These are phyloP conservation scores for Schizothorax lantsangensis DNA, from an alignment of 2,797 vertebrate genomes.

Conservation along the genomic window DNA sequence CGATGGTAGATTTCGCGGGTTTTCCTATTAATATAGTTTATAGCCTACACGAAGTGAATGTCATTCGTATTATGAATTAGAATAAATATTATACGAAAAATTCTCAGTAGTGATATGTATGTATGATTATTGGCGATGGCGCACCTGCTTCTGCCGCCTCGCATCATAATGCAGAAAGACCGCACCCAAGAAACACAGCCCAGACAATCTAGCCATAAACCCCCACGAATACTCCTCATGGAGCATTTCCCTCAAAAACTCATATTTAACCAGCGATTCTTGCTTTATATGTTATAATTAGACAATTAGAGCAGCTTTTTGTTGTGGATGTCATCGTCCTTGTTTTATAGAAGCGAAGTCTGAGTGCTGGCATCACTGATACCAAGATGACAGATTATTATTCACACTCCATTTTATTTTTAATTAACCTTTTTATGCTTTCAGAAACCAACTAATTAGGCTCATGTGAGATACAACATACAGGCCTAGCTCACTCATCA, in stretches of 20 bases:
- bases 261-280: neutral
- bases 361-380: conserved; percentile 15
- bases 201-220: conserved; percentile 17
- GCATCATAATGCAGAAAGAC: conserved; percentile 87
- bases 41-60: neutral
- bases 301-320: neutral
- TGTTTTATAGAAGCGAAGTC: neutral
- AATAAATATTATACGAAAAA: neutral
- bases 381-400: conserved; percentile 9
- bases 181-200: conserved; percentile 78
- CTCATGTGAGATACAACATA: neutral
- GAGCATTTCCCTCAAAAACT: neutral
- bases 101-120: neutral
- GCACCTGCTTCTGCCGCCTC: conserved; percentile 72
- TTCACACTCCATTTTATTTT: neutral
- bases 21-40: neutral
- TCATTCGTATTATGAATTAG: neutral
- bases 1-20: neutral
- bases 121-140: conserved; percentile 64
- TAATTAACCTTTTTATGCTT: neutral
- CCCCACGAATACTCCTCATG: neutral
- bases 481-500: conserved; percentile 8
- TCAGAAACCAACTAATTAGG: neutral
- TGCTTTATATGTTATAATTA: neutral
- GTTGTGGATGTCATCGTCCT: neutral